Evolutionary conservation across 2,888 invertebrate genomes (phyloP), one percentile per base, ranked within the genome.

Genomic region (Rosalia funebris): DNA sequence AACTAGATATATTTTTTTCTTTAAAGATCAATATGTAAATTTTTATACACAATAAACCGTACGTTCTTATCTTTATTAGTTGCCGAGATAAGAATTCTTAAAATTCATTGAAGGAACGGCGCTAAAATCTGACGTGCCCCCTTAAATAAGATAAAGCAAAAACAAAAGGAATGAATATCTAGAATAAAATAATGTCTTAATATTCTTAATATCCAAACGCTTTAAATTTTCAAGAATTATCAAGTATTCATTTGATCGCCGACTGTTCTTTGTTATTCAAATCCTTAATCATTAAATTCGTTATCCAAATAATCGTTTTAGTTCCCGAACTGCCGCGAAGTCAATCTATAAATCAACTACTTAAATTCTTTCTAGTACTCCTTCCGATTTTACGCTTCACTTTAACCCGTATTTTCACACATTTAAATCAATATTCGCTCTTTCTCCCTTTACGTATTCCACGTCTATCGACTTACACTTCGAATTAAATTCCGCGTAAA

Each of bases 321-420:
- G 66, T 58, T 56, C 63, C 56, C 63, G 63, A 57, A 65, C 59
- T 61, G 66, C 48, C 60, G 61, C 57, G 62, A 68, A 73, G 67
- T 71, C 72, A 71, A 71, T 73, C 71, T 68, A 74, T 74, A 73
- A 74, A 74, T 74, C 73, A 74, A 70, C 62, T 67, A 65, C 70
- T 67, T 65, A 69, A 70, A 66, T 71, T 68, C 65, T 65, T 71
- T 63, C 57, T 44, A 60, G 68, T 61, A 65, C 60, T 62, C 65
- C 57, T 58, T 46, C 63, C 66, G 68, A 72, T 72, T 74, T 72
- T 64, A 68, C 71, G 68, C 68, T 65, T 62, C 70, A 71, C 71
- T 72, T 71, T 70, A 62, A 65, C 68, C 57, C 60, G 64, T 60
- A 66, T 70, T 72, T 70, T 73, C 66, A 67, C 71, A 66, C 71